Evolutionary conservation across 1,140 invertebrate species (phyloP).

Genomic region (Caenorhabditis remanei): DNA sequence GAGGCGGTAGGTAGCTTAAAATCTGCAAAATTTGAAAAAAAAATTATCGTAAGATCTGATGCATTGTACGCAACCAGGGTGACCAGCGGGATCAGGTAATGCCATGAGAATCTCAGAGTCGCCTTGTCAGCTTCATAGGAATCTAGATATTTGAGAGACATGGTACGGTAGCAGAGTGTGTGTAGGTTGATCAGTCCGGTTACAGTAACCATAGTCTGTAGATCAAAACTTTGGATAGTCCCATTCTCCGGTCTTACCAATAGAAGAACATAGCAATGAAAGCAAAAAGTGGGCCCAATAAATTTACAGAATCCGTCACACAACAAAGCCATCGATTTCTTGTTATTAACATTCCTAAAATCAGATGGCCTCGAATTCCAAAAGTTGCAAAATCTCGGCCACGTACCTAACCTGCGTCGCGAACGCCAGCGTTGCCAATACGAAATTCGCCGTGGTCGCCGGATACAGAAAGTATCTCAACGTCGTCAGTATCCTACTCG

Average conservation of each 20-base stretch:
- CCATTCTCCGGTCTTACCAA: too few relatives aligned
- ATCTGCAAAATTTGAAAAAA: neutral
- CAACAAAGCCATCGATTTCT: neutral
- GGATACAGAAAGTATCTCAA: neutral
- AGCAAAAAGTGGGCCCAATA: neutral
- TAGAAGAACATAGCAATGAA: neutral
- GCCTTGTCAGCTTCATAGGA: neutral
- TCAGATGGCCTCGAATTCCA: neutral
- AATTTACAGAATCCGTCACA: conserved; percentile 20
- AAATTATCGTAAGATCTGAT: too few relatives aligned
- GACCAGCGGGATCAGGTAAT: neutral
- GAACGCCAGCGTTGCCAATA: neutral
- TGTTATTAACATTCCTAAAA: conserved; percentile 12
- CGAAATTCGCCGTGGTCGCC: neutral
- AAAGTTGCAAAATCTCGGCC: neutral
- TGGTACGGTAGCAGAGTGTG: conserved; percentile 15
- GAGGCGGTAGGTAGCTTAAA: neutral
- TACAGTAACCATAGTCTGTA: conserved; percentile 22
- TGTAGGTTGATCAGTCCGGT: conserved; percentile 19
- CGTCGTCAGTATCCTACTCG: neutral
- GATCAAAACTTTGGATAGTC: too few relatives aligned
- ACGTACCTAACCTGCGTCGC: neutral
- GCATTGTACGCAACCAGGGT: neutral
- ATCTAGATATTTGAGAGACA: neutral
- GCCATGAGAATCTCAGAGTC: neutral